phyloP scores from a whole-genome alignment of 2,113 vertebrate species.

The Butorides virescens region DNA sequence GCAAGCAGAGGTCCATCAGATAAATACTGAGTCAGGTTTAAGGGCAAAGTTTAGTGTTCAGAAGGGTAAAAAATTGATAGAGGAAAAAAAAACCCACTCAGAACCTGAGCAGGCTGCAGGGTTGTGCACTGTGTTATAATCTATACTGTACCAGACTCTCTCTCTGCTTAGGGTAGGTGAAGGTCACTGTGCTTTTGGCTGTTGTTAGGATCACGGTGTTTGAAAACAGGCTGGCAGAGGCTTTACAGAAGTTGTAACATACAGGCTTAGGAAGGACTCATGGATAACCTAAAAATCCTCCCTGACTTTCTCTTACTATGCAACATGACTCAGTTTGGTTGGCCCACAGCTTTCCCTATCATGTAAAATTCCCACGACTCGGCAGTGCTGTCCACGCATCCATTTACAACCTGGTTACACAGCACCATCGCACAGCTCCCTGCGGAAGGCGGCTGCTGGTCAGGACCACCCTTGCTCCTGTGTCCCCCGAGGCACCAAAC shows the following conservation, averaged over 20 bases:
- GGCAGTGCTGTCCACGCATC: rapidly evolving
- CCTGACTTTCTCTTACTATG: not conserved
- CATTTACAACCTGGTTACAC: rapidly evolving
- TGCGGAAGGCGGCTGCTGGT: too few relatives aligned
- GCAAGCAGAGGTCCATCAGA: not conserved
- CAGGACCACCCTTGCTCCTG: not conserved
- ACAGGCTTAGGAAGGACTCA: not conserved
- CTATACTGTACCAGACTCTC: not conserved
- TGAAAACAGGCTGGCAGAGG: not conserved
- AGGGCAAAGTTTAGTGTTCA: not conserved
- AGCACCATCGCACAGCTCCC: rapidly evolving
- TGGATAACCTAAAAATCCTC: not conserved
- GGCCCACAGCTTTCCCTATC: not conserved
- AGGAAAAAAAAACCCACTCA: not conserved
- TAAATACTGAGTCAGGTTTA: not conserved
- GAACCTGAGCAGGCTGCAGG: not conserved
- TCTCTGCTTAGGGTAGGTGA: not conserved
- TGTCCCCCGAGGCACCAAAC: not conserved
- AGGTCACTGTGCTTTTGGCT: not conserved
- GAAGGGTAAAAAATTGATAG: not conserved
- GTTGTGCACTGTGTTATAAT: not conserved
- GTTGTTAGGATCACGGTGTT: rapidly evolving
- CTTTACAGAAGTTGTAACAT: not conserved
- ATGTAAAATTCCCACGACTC: not conserved
- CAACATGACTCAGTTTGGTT: not conserved